A percentile compares a stretch with the other conserved stretches of the same genome.
These are phyloP conservation scores for Cavia aperea DNA, from an alignment of 2,113 vertebrate species.

Conservation along the genomic window DNA sequence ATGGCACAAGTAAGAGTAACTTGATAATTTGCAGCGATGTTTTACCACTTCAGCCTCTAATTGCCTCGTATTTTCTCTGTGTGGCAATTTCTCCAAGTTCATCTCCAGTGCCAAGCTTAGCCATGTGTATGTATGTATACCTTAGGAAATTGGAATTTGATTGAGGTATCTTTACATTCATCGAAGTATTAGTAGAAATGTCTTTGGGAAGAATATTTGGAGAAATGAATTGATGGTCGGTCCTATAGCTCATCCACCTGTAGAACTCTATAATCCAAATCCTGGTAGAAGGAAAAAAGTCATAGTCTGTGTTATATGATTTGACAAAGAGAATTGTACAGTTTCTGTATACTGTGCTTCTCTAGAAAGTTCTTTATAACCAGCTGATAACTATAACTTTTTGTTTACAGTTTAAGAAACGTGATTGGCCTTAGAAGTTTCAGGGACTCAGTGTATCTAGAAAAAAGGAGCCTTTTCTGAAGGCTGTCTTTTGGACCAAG, in stretches of 20 bases:
- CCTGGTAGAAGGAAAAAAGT: neutral
- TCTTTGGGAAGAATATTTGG: neutral
- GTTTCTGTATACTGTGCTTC: neutral
- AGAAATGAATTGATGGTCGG: neutral
- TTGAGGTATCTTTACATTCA: neutral
- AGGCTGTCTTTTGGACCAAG: neutral
- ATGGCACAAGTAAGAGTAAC: neutral
- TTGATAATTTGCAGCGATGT: neutral
- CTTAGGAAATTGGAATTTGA: neutral
- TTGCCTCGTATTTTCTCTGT: neutral
- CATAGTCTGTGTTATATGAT: neutral
- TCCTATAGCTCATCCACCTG: neutral
- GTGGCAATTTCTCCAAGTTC: neutral
- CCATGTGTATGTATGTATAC: neutral
- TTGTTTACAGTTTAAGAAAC: neutral
- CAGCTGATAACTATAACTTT: neutral
- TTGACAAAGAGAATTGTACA: neutral
- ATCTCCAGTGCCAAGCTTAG: neutral
- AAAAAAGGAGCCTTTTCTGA: slow-evolving; percentile 4
- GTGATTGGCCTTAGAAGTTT: neutral
- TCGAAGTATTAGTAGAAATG: slow-evolving; percentile 9
- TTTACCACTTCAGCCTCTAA: neutral
- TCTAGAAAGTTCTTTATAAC: slow-evolving; percentile 30
- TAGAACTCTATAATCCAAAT: neutral
- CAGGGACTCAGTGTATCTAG: neutral